phyloP scores from a whole-genome alignment of 2,113 vertebrate genomes.

The Pseudorasbora parva region DNA sequence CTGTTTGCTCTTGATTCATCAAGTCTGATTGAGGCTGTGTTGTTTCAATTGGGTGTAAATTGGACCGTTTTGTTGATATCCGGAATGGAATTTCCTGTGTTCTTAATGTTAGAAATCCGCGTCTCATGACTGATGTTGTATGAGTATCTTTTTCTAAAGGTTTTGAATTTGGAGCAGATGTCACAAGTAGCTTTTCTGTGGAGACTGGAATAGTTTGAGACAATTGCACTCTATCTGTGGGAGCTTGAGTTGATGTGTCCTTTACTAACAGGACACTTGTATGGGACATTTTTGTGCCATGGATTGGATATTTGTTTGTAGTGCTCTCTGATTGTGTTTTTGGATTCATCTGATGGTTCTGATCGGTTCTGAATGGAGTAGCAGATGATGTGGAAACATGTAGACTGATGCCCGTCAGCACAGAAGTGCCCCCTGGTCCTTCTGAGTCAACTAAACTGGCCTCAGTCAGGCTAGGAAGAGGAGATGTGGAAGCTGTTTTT shows the following conservation, averaged over 20 bases:
- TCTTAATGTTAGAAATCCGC: not conserved
- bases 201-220: not conserved
- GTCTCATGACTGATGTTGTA: not conserved
- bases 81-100: not conserved
- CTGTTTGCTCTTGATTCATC: not conserved
- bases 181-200: not conserved
- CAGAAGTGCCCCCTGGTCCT: not conserved
- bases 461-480: not conserved
- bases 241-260: not conserved
- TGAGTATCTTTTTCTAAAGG: not conserved
- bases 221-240: not conserved
- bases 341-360: not conserved
- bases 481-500: not conserved
- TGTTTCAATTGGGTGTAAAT: not conserved
- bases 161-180: not conserved
- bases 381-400: not conserved
- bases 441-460: not conserved
- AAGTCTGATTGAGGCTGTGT: no score
- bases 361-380: not conserved
- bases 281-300: not conserved
- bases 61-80: not conserved
- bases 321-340: not conserved
- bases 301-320: not conserved
- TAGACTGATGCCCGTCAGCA: not conserved
- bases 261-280: not conserved